A percentile compares a stretch with the other conserved stretches of the same genome.
Conservation (phyloP, 2,888 invertebrate genomes). For the Tetanocera ferruginea region DNA sequence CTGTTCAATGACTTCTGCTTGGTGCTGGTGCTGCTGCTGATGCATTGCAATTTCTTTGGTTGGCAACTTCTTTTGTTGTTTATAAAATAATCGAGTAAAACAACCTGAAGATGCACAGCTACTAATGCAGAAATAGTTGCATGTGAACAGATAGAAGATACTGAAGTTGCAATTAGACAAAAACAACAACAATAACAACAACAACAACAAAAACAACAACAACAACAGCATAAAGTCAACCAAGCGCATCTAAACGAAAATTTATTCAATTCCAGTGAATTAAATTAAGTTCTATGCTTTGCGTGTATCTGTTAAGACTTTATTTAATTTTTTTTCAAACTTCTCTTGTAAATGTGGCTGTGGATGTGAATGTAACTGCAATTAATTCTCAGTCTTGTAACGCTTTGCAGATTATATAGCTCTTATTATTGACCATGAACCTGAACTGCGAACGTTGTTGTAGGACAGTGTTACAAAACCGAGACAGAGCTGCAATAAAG, state of each 20-base stretch:
- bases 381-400: conserved; percentile 17
- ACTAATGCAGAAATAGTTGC: conserved; percentile 4
- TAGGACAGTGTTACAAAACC: neutral
- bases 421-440: conserved; percentile 31
- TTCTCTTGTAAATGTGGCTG: neutral
- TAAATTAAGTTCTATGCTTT: conserved; percentile 22
- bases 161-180: conserved; percentile 27
- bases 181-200: neutral
- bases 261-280: conserved; percentile 32
- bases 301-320: conserved; percentile 11
- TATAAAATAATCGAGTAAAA: conserved; percentile 19
- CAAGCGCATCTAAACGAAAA: conserved; percentile 34
- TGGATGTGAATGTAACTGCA: neutral
- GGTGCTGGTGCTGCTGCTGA: conserved; percentile 6
- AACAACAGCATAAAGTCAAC: conserved; percentile 23
- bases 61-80: conserved; percentile 17
- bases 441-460: neutral
- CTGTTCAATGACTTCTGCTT: conserved; percentile 34
- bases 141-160: conserved; percentile 2
- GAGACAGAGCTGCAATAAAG: neutral
- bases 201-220: conserved; percentile 3
- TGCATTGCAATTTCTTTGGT: conserved; percentile 31
- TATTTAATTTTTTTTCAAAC: neutral
- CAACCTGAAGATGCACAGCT: conserved; percentile 4
- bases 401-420: neutral